phyloP scores from a whole-genome alignment of 2,797 vertebrate genomes.

The Pseudopleuronectes americanus region DNA sequence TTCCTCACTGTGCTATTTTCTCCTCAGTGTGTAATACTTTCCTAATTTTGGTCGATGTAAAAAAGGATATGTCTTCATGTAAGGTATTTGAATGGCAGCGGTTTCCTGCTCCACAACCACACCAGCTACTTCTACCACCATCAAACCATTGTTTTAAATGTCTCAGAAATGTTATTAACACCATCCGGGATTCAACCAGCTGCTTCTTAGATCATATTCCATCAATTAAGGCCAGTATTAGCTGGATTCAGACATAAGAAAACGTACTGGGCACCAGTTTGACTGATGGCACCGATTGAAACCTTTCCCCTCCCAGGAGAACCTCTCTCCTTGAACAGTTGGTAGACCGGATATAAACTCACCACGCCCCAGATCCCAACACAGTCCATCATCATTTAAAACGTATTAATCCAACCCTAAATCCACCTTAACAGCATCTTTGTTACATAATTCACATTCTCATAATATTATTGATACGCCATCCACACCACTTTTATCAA shows the following conservation, averaged over 20 bases:
- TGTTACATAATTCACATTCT: no score
- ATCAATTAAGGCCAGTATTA: neutral
- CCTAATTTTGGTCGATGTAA: constrained; percentile 28
- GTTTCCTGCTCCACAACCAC: constrained; percentile 20
- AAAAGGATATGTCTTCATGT: constrained; percentile 3
- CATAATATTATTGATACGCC: no score
- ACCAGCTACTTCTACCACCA: neutral
- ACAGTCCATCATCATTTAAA: no score
- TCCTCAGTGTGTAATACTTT: constrained; percentile 43
- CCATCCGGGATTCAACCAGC: constrained; percentile 15
- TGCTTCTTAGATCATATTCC: constrained; percentile 15
- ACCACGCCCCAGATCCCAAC: no score
- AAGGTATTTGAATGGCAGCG: constrained; percentile 20
- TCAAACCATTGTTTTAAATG: neutral
- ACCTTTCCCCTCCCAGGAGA: no score
- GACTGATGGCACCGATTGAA: no score
- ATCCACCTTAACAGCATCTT: no score
- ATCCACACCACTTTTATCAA: no score
- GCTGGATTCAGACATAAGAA: no score
- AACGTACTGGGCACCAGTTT: neutral
- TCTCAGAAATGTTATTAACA: constrained; percentile 21
- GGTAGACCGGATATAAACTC: no score
- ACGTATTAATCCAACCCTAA: no score
- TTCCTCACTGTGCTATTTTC: constrained; percentile 46
- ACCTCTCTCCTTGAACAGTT: no score